phyloP scores from a whole-genome alignment of 1,140 invertebrate species.

The Saxidomus purpurata region DNA sequence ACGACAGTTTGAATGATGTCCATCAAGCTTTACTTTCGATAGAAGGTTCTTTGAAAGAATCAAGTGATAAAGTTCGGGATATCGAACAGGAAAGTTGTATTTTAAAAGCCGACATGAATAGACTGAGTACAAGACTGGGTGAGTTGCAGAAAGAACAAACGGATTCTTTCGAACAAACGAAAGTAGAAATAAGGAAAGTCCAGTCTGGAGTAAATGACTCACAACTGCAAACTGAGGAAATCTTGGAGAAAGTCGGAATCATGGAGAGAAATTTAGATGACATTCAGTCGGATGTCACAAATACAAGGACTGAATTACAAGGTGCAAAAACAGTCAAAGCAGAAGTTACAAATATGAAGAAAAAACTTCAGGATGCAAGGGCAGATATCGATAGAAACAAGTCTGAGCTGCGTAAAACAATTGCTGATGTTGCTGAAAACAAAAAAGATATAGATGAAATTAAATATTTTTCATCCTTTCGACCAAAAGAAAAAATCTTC shows the following conservation, averaged over 20 bases:
- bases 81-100: neutral
- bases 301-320: neutral
- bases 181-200: neutral
- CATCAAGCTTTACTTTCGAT: neutral
- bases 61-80: neutral
- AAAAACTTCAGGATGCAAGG: neutral
- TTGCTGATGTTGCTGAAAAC: neutral
- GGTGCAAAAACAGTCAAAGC: neutral
- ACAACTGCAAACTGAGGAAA: neutral
- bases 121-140: neutral
- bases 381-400: neutral
- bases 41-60: neutral
- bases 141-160: neutral
- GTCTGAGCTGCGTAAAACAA: neutral
- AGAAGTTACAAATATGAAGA: neutral
- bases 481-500: conserved; percentile 19
- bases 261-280: neutral
- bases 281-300: neutral
- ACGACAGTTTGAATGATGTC: neutral
- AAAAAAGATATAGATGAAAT: neutral
- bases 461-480: neutral
- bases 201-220: neutral
- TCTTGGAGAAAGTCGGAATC: neutral
- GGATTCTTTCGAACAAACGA: neutral
- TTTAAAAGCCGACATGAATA: neutral